Conservation (phyloP, 2,888 invertebrate genomes). For the Amphimallon solstitiale region DNA sequence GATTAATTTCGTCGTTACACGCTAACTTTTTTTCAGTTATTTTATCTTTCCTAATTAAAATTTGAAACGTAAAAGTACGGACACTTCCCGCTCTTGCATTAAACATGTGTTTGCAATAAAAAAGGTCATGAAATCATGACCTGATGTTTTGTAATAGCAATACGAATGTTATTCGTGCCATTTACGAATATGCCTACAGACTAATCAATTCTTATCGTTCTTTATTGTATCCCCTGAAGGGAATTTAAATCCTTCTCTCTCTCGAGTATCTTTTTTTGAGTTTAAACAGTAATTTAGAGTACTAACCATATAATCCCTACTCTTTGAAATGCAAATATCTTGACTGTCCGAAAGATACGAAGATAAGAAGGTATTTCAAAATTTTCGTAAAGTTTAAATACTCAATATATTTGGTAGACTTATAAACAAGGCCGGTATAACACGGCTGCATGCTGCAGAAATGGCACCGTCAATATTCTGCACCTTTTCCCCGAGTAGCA, state of each 20-base stretch:
- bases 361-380: too few relatives aligned
- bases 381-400: too few relatives aligned
- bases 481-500: too few relatives aligned
- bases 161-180: neutral
- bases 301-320: neutral
- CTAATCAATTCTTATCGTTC: neutral
- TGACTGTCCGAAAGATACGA: too few relatives aligned
- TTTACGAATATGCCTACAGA: neutral
- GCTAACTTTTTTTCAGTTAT: neutral
- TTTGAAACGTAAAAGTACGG: neutral
- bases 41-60: neutral
- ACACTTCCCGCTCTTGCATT: neutral
- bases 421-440: too few relatives aligned
- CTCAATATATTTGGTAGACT: too few relatives aligned
- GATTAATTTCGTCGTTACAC: conserved; percentile 2
- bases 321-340: neutral
- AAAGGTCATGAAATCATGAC: neutral
- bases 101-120: neutral
- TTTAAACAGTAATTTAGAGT: too few relatives aligned
- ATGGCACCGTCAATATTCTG: too few relatives aligned
- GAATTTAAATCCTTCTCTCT: too few relatives aligned
- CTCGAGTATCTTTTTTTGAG: too few relatives aligned
- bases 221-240: too few relatives aligned
- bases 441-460: too few relatives aligned
- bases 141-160: neutral